A percentile compares a stretch with the other conserved stretches of the same genome.
Conservation (phyloP, 2,113 vertebrate species). For the Oreocharis arfaki region DNA sequence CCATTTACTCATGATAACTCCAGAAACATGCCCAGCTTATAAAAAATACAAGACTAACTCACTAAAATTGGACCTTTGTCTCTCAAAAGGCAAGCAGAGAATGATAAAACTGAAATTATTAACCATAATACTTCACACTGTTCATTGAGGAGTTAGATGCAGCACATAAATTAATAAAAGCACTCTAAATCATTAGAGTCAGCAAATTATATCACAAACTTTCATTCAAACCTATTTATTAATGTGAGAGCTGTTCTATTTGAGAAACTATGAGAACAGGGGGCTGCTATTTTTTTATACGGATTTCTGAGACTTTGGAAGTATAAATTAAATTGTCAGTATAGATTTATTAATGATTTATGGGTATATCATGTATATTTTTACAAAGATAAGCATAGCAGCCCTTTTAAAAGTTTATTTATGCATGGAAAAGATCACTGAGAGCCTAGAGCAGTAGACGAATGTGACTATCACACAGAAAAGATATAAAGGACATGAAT, state of each 20-base stretch:
- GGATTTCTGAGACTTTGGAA: not conserved
- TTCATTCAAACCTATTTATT: not conserved
- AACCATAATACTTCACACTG: not conserved
- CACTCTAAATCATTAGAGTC: not conserved
- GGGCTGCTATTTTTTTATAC: not conserved
- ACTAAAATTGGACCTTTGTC: not conserved
- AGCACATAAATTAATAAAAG: not conserved
- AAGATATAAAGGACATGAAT: not conserved
- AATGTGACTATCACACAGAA: not conserved
- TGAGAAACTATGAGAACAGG: not conserved
- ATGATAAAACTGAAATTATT: not conserved
- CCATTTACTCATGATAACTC: not conserved
- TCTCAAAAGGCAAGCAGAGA: not conserved
- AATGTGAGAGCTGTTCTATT: not conserved
- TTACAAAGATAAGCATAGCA: not conserved
- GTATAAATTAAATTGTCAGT: not conserved
- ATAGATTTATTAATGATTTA: not conserved
- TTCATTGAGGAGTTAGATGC: not conserved
- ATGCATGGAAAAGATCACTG: not conserved
- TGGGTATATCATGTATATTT: not conserved
- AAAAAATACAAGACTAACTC: not conserved
- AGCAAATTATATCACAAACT: not conserved
- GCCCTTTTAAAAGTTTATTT: not conserved
- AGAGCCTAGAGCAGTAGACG: not conserved
- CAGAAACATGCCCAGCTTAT: not conserved